phyloP scores from a whole-genome alignment of 1,140 invertebrate genomes.

The Coenobita brevimanus region DNA sequence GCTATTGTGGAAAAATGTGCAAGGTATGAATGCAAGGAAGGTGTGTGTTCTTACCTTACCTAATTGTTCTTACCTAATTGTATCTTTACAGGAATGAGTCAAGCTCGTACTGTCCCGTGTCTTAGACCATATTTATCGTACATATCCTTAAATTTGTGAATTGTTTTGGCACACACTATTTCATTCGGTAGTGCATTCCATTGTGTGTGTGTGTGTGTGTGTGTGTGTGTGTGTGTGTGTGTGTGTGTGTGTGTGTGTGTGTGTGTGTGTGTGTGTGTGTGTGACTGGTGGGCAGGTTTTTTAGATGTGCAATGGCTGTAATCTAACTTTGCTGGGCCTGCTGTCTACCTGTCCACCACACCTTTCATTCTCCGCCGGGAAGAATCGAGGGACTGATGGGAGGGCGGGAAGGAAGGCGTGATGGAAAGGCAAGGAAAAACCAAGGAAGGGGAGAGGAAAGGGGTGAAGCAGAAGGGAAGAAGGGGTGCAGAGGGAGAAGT shows the following conservation, averaged over 20 bases:
- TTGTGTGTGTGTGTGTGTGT: too few relatives aligned
- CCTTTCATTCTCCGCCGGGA: neutral
- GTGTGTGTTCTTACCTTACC: too few relatives aligned
- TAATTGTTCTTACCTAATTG: too few relatives aligned
- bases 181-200: too few relatives aligned
- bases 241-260: neutral
- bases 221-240: neutral
- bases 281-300: neutral
- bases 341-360: neutral
- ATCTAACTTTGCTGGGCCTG: too few relatives aligned
- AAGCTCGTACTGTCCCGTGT: too few relatives aligned
- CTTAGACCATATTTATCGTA: too few relatives aligned
- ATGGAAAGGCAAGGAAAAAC: neutral
- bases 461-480: neutral
- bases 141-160: too few relatives aligned
- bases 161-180: too few relatives aligned
- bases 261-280: neutral
- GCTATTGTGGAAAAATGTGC: too few relatives aligned
- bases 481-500: neutral
- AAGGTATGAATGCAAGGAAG: neutral
- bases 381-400: neutral
- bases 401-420: neutral
- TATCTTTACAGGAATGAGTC: too few relatives aligned
- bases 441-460: neutral
- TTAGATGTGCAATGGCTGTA: neutral